These are phyloP conservation scores for Sphaerophoria rueppellii DNA, from an alignment of 2,888 invertebrate species.

Conservation along the genomic window DNA sequence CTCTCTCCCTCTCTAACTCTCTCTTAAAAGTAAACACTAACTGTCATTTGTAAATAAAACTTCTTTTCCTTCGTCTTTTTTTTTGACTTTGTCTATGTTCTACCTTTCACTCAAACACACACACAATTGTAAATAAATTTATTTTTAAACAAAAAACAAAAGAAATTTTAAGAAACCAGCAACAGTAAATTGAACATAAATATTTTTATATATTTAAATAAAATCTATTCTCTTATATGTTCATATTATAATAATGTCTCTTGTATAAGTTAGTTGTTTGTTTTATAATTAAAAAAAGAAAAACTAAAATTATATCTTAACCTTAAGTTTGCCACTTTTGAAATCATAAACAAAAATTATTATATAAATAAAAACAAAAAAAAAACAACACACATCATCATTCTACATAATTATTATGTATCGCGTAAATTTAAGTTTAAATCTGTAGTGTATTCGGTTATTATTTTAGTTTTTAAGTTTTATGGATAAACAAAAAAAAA, in stretches of 20 bases:
- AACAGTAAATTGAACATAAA: conserved; percentile 57
- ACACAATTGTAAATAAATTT: conserved; percentile 63
- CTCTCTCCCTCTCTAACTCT: conserved; percentile 24
- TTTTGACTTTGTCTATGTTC: conserved; percentile 7
- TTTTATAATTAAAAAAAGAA: conserved; percentile 29
- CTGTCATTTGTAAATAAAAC: conserved; percentile 56
- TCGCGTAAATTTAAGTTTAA: conserved; percentile 46
- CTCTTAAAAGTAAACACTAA: conserved; percentile 8
- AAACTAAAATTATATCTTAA: conserved; percentile 17
- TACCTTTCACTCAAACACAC: conserved; percentile 24
- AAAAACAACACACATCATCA: conserved; percentile 66
- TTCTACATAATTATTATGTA: conserved; percentile 54
- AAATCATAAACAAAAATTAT: conserved; percentile 37
- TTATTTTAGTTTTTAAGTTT: conserved; percentile 47
- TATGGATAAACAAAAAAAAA: conserved; percentile 31
- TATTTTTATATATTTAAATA: conserved; percentile 72
- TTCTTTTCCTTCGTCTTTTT: conserved; percentile 15
- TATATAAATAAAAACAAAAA: conserved; percentile 42
- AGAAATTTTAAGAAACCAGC: conserved; percentile 4
- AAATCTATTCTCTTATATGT: conserved; percentile 66
- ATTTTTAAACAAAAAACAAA: conserved; percentile 41
- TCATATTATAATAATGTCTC: conserved; percentile 41
- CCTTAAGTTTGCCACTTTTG: conserved; percentile 49
- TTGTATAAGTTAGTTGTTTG: conserved; percentile 57
- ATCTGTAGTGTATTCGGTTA: conserved; percentile 55